Base-by-base conservation (phyloP, 2,888 invertebrate genomes). In the Elegia similella region DNA sequence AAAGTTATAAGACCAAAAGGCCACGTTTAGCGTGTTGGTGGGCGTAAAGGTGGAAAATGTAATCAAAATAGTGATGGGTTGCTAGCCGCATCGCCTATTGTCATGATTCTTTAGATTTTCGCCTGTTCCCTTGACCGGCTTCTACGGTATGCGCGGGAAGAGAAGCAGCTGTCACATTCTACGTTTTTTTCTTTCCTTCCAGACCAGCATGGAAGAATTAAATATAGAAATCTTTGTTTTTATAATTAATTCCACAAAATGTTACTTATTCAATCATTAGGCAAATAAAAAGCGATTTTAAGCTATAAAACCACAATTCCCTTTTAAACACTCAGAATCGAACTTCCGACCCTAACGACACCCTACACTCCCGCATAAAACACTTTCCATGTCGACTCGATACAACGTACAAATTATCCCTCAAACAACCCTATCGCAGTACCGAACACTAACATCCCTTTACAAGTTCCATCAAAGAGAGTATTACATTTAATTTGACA, bases 331-430 rank as follows among this genome's bases (percentile, higher is more conserved):
- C 50, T 32, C 32, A 15, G 17, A 12, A 17, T 44, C 44, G 54
- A 55, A 55, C 44, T 16, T 32, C 16, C n/a, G 16, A 44, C 54
- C 43, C 54, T n/a, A 32, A 2, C 2, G 17, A 1, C 44, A 6
- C 32, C 32, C 44, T 44, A 47, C 29, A 30, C 29, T 23, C 47
- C 46, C 46, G 46, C 23, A 44, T 55, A 55, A 55, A 55, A 55
- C 54, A 55, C 17, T 55, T 55, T 46, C 10, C 54, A 16, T 55
- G 54, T 55, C 34, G 17, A 55, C 32, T 44, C 54, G 12, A 34
- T 17, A 17, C 32, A 46, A 34, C 16, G 34, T 32, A 44, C 54
- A 55, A 55, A 55, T 55, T 55, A 46, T 15, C 54, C 17, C 17
- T 16, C n/a, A 46, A 46, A 34, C 44, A 55, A 55, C 34, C 34